Evolutionary conservation across 1,140 invertebrate genomes (phyloP).

Genomic region (Armadillidium nasatum): DNA sequence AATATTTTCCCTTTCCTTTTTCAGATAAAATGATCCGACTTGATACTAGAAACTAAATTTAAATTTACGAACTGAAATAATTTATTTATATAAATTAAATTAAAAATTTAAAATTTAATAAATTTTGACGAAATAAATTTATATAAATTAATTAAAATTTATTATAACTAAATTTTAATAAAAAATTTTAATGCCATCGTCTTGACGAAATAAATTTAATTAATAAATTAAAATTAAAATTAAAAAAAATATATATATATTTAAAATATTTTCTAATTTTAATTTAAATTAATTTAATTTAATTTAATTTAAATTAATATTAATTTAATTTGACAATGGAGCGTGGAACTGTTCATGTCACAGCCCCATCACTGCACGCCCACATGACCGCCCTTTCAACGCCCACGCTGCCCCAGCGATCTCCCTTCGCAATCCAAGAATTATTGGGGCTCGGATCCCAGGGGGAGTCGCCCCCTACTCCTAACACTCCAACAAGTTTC

Average conservation of each 20-base stretch:
- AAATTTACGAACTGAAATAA: too few species aligned
- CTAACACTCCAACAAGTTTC: conserved; percentile 30
- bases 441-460: conserved; percentile 65
- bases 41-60: too few species aligned
- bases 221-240: background rate
- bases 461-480: conserved; percentile 34
- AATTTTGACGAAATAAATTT: too few species aligned
- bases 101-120: too few species aligned
- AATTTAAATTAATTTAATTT: background rate
- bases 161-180: too few species aligned
- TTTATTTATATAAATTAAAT: too few species aligned
- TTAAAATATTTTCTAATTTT: background rate
- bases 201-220: too few species aligned
- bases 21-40: too few species aligned
- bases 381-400: conserved; percentile 43
- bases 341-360: conserved; percentile 40
- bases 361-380: conserved; percentile 42
- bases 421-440: conserved; percentile 87
- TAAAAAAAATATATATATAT: background rate
- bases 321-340: conserved; percentile 40
- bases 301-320: background rate
- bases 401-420: conserved; percentile 67
- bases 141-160: too few species aligned
- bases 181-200: too few species aligned
- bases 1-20: too few species aligned